Evolutionary conservation across 2,888 invertebrate species (phyloP).

Genomic region (Scrobipalpa costella): DNA sequence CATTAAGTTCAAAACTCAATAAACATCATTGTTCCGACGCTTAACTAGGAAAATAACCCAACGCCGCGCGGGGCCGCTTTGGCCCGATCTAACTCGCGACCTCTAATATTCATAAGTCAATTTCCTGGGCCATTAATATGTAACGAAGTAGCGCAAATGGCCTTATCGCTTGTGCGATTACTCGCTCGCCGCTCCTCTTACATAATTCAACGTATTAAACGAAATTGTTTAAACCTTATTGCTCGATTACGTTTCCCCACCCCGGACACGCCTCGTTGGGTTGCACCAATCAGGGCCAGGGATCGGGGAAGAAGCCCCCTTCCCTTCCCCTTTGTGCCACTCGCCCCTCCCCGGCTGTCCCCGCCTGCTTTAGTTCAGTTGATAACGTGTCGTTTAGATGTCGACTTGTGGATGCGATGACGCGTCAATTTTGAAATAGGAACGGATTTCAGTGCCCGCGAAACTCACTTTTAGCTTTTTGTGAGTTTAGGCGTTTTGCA

Average conservation of each 20-base stretch:
- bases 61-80: slow-evolving; percentile 73
- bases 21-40: slow-evolving; percentile 76
- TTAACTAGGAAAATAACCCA: slow-evolving; percentile 75
- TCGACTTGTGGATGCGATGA: slow-evolving; percentile 47
- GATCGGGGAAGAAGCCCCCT: slow-evolving; percentile 44
- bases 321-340: slow-evolving; percentile 45
- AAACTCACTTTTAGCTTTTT: neutral
- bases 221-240: slow-evolving; percentile 83
- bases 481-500: slow-evolving; percentile 14
- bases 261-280: slow-evolving; percentile 74
- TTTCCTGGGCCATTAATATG: slow-evolving; percentile 81
- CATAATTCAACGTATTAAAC: slow-evolving; percentile 83
- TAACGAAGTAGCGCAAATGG: slow-evolving; percentile 82
- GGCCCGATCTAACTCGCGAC: slow-evolving; percentile 71
- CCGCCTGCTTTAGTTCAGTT: slow-evolving; percentile 48
- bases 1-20: slow-evolving; percentile 76
- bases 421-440: slow-evolving; percentile 40
- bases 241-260: slow-evolving; percentile 80
- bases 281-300: slow-evolving; percentile 64
- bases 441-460: slow-evolving; percentile 52
- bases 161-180: slow-evolving; percentile 82
- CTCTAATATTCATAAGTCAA: slow-evolving; percentile 82
- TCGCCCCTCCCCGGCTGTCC: slow-evolving; percentile 57
- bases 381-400: slow-evolving; percentile 52
- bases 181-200: slow-evolving; percentile 80